These are phyloP conservation scores for Ormyrus labotus DNA, from an alignment of 2,888 invertebrate genomes.

Conservation along the genomic window DNA sequence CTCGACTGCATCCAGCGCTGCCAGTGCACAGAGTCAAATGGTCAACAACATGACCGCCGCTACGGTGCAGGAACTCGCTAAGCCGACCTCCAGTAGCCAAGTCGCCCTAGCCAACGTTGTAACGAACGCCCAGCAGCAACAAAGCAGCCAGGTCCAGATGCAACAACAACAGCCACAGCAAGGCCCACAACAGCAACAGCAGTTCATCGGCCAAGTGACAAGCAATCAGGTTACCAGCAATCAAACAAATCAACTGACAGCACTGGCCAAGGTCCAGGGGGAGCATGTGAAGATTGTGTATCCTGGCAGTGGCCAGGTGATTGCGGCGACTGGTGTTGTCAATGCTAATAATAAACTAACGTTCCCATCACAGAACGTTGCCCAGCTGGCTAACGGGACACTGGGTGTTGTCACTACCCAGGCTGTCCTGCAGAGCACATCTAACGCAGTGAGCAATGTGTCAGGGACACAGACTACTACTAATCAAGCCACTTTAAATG, in stretches of 20 bases:
- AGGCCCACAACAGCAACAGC: slow-evolving; percentile 39
- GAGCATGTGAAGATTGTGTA: slow-evolving; percentile 76
- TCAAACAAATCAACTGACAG: slow-evolving; percentile 52
- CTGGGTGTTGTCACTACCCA: slow-evolving; percentile 79
- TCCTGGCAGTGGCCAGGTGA: slow-evolving; percentile 71
- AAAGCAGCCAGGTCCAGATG: slow-evolving; percentile 3
- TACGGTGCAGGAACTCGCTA: slow-evolving; percentile 36
- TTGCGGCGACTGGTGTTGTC: slow-evolving; percentile 72
- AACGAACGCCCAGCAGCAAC: slow-evolving; percentile 26
- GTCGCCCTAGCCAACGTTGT: slow-evolving; percentile 32
- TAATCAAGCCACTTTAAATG: slow-evolving; percentile 57
- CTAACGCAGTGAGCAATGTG: slow-evolving; percentile 73
- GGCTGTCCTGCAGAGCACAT: slow-evolving; percentile 78
- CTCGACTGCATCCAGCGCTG: slow-evolving; percentile 58
- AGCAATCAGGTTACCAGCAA: slow-evolving; percentile 61
- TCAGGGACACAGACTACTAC: slow-evolving; percentile 49
- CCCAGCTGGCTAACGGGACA: slow-evolving; percentile 82
- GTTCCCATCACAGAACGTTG: slow-evolving; percentile 79
- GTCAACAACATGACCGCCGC: slow-evolving; percentile 51
- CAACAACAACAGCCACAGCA: slow-evolving; percentile 24
- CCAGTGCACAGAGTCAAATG: slow-evolving; percentile 40
- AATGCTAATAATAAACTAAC: slow-evolving; percentile 79
- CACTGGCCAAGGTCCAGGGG: slow-evolving; percentile 65
- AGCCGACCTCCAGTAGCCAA: slow-evolving; percentile 27
- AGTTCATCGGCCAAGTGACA: slow-evolving; percentile 66